Percentiles rank a stretch among this genome's conserved stretches.
These are phyloP conservation scores for Clarias macrocephalus DNA, from an alignment of 2,113 vertebrate species.

Conservation along the genomic window DNA sequence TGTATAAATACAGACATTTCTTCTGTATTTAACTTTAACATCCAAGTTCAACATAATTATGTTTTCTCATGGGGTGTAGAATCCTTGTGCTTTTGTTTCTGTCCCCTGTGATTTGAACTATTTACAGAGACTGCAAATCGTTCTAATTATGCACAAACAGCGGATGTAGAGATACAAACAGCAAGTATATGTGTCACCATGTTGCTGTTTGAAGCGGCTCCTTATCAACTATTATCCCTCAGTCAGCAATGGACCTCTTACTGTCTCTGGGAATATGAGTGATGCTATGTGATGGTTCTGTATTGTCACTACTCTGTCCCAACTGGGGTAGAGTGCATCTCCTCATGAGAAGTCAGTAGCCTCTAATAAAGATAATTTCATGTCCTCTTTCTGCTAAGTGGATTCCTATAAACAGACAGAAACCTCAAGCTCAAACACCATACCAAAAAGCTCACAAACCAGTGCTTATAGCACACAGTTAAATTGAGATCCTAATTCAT, in stretches of 20 bases:
- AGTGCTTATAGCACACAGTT: background rate
- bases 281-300: background rate
- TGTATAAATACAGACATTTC: background rate
- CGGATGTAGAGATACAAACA: conserved; percentile 32
- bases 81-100: conserved; percentile 21
- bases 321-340: conserved; percentile 55
- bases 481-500: background rate
- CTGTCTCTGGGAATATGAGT: background rate
- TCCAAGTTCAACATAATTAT: conserved; percentile 16
- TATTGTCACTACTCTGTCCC: conserved; percentile 38
- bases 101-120: conserved; percentile 49
- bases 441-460: background rate
- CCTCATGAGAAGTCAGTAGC: conserved; percentile 42
- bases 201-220: background rate
- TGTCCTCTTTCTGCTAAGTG: conserved; percentile 7
- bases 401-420: conserved; percentile 44
- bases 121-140: conserved; percentile 60
- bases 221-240: background rate
- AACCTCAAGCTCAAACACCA: conserved; percentile 4
- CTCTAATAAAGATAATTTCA: conserved; percentile 28
- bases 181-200: conserved; percentile 11
- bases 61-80: conserved; percentile 1
- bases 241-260: background rate
- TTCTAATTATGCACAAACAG: conserved; percentile 57
- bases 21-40: conserved; percentile 1